phyloP scores from a whole-genome alignment of 2,888 invertebrate species.

The Dysmachus trigonus region DNA sequence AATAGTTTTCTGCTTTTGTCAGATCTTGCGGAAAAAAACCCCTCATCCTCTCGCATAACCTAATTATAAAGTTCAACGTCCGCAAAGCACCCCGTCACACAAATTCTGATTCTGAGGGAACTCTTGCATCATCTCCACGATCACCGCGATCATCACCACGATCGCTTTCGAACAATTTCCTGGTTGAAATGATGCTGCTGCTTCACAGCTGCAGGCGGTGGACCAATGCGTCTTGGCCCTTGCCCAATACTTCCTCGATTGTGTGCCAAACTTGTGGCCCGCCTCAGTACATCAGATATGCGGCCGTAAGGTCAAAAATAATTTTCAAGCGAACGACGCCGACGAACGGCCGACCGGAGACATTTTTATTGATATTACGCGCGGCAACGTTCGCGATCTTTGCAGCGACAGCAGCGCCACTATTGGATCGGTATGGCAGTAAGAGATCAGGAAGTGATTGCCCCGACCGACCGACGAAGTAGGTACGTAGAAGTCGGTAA shows the following conservation, averaged over 20 bases:
- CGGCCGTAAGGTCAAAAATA: slow-evolving; percentile 14
- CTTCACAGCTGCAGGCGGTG: background rate
- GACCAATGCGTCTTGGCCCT: slow-evolving; percentile 37
- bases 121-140: background rate
- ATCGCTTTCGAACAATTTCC: slow-evolving; percentile 12
- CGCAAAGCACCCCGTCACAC: background rate
- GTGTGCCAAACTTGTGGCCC: slow-evolving; percentile 24
- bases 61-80: slow-evolving; percentile 26
- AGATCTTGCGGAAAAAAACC: background rate
- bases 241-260: slow-evolving; percentile 41
- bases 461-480: background rate
- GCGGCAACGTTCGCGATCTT: background rate
- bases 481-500: background rate
- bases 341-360: background rate
- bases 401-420: background rate
- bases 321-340: background rate
- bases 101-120: background rate
- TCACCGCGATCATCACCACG: background rate
- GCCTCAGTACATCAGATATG: background rate
- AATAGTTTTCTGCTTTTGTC: background rate
- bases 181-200: background rate
- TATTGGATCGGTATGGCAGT: background rate
- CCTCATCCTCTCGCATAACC: background rate
- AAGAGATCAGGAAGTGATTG: slow-evolving; percentile 41
- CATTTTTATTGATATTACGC: slow-evolving; percentile 7